Conservation (phyloP, 2,888 invertebrate species). For the Chrysodeixis includens region DNA sequence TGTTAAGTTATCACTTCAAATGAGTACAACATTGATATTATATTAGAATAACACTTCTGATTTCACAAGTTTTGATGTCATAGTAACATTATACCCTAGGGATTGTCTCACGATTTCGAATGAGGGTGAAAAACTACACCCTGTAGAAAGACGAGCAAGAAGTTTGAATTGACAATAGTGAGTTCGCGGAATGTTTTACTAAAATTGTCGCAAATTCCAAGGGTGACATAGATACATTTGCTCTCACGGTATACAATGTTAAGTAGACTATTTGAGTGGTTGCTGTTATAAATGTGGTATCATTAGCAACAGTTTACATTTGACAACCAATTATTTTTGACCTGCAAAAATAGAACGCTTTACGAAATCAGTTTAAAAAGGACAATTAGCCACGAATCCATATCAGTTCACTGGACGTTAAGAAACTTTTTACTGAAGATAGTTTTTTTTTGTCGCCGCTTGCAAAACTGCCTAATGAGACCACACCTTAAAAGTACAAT, state of each 20-base stretch:
- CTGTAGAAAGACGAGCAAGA: not conserved
- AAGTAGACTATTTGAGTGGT: constrained; percentile 21
- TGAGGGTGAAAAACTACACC: not conserved
- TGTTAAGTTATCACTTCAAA: not conserved
- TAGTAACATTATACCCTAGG: not conserved
- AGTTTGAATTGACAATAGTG: not conserved
- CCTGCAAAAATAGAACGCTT: not conserved
- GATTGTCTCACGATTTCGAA: not conserved
- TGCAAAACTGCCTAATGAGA: not conserved
- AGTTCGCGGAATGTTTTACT: not conserved
- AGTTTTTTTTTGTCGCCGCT: not conserved
- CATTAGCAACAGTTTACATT: not conserved
- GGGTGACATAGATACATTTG: not conserved
- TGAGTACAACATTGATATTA: not conserved
- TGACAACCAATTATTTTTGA: not conserved
- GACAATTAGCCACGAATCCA: no score
- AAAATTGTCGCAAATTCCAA: not conserved
- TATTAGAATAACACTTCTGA: constrained; percentile 1
- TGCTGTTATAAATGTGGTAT: constrained; percentile 10
- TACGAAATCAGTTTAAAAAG: no score
- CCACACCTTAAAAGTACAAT: constrained; percentile 15
- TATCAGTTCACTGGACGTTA: no score
- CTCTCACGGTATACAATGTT: not conserved
- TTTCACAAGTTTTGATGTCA: not conserved
- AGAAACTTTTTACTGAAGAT: no score